Evolutionary conservation across 2,888 invertebrate species (phyloP).

Genomic region (Cheilosia pagana): DNA sequence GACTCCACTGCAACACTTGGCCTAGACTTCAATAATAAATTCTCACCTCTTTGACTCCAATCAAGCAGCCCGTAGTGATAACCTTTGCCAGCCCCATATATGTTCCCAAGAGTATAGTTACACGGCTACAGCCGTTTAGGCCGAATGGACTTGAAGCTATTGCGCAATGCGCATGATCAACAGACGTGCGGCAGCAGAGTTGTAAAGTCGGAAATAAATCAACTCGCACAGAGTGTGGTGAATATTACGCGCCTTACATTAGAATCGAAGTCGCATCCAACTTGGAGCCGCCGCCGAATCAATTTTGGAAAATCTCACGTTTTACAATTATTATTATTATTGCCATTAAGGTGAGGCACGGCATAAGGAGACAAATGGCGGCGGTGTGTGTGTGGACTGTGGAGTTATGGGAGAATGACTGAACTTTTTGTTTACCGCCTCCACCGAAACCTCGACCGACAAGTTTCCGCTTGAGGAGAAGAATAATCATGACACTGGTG

Average conservation of each 20-base stretch:
- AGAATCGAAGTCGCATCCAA: slow-evolving; percentile 67
- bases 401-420: slow-evolving; percentile 33
- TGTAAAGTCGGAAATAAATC: slow-evolving; percentile 71
- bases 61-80: slow-evolving; percentile 71
- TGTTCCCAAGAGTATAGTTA: slow-evolving; percentile 50
- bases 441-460: background rate
- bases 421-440: slow-evolving; percentile 32
- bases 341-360: slow-evolving; percentile 65
- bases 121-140: slow-evolving; percentile 47
- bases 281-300: slow-evolving; percentile 44
- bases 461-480: background rate
- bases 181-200: slow-evolving; percentile 18
- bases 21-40: slow-evolving; percentile 67
- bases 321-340: slow-evolving; percentile 70
- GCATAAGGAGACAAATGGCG: slow-evolving; percentile 50
- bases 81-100: slow-evolving; percentile 71
- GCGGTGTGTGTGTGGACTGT: background rate
- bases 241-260: slow-evolving; percentile 65
- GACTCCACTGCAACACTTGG: background rate
- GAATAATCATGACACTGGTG: slow-evolving; percentile 48
- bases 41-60: slow-evolving; percentile 75
- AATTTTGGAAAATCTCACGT: slow-evolving; percentile 72
- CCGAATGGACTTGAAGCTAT: slow-evolving; percentile 45
- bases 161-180: slow-evolving; percentile 72
- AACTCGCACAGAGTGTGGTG: slow-evolving; percentile 39